Conservation (phyloP, 2,113 vertebrate genomes). For the Blennius ocellaris region DNA sequence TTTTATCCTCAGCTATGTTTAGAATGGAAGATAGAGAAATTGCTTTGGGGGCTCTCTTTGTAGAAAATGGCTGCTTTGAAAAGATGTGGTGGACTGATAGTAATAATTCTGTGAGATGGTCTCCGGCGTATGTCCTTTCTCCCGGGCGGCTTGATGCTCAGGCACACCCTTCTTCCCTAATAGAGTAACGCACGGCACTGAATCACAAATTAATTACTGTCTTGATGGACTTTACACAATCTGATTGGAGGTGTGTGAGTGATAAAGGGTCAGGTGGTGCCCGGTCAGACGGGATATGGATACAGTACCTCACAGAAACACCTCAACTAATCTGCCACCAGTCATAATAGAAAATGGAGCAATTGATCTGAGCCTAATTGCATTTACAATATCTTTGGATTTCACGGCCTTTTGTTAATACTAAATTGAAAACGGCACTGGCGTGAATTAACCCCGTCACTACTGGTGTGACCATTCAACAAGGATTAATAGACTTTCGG, state of each 20-base stretch:
- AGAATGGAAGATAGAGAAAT: conserved; percentile 67
- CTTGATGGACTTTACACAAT: conserved; percentile 59
- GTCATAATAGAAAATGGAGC: conserved; percentile 56
- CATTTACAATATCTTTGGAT: conserved; percentile 52
- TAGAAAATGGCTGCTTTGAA: conserved; percentile 75
- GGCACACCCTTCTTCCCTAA: conserved; percentile 27
- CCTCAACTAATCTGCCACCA: conserved; percentile 40
- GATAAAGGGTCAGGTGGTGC: conserved; percentile 42
- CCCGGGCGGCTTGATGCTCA: conserved; percentile 18
- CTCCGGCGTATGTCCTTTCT: conserved; percentile 31
- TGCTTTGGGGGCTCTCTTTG: conserved; percentile 72
- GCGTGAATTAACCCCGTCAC: conserved; percentile 59
- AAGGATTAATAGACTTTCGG: conserved; percentile 50
- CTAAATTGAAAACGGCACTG: conserved; percentile 58
- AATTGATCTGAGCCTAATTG: conserved; percentile 60
- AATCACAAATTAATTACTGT: conserved; percentile 62
- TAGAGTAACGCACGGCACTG: conserved; percentile 46
- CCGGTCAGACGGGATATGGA: conserved; percentile 36
- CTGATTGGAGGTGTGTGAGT: conserved; percentile 44
- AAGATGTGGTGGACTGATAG: conserved; percentile 69
- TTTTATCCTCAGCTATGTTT: conserved; percentile 76
- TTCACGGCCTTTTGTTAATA: conserved; percentile 53
- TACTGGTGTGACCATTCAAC: conserved; percentile 41
- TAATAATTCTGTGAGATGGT: conserved; percentile 51
- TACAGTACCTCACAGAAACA: conserved; percentile 23